A percentile compares a stretch with the other conserved stretches of the same genome.
These are phyloP conservation scores for Podiceps cristatus DNA, from an alignment of 2,113 vertebrate species.

Conservation along the genomic window DNA sequence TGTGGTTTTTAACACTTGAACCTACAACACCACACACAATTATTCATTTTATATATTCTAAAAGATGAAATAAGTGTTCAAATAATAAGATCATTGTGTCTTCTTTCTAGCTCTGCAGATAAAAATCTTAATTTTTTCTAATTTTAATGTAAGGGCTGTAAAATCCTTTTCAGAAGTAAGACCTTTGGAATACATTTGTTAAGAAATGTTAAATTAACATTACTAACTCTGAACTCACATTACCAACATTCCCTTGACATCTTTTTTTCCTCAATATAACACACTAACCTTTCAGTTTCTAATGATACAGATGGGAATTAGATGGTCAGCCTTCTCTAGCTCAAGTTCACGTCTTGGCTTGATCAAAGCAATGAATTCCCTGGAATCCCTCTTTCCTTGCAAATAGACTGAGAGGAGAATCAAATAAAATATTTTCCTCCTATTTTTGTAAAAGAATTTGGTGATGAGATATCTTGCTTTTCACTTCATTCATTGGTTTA, in stretches of 20 bases:
- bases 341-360: not conserved
- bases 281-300: not conserved
- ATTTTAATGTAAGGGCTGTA: not conserved
- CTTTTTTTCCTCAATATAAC: not conserved
- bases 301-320: not conserved
- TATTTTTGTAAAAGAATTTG: not conserved
- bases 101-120: not conserved
- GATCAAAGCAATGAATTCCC: not conserved
- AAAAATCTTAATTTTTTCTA: not conserved
- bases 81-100: not conserved
- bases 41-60: not conserved
- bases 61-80: not conserved
- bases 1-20: not conserved
- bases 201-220: not conserved
- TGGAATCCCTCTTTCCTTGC: not conserved
- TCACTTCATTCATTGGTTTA: not conserved
- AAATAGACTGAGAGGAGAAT: not conserved
- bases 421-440: not conserved
- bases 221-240: not conserved
- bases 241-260: not conserved
- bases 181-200: not conserved
- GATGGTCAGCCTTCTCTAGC: not conserved
- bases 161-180: not conserved
- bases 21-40: not conserved
- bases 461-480: not conserved